These are phyloP conservation scores for Meloe dianella DNA, from an alignment of 2,888 invertebrate species.

Conservation along the genomic window DNA sequence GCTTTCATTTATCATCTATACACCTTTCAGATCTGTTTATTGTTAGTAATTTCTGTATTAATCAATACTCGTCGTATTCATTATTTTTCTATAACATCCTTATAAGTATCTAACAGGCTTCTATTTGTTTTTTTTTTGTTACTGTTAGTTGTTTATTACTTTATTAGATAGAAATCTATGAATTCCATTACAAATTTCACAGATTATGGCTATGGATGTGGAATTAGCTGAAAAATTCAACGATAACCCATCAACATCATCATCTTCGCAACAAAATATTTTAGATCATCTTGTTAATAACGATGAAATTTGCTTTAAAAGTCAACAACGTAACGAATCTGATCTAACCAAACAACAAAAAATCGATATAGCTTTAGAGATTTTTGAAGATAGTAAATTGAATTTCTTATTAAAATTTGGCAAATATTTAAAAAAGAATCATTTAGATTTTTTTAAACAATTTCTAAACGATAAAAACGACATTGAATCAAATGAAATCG, in stretches of 20 bases:
- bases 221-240: slow-evolving; percentile 17
- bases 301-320: slow-evolving; percentile 75
- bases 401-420: slow-evolving; percentile 82
- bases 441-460: slow-evolving; percentile 73
- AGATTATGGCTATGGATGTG: slow-evolving; percentile 29
- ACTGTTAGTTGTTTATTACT: slow-evolving; percentile 3
- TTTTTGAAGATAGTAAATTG: slow-evolving; percentile 70
- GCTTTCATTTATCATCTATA: no score
- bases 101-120: slow-evolving; percentile 5
- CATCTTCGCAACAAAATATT: slow-evolving; percentile 60
- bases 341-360: slow-evolving; percentile 76
- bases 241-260: slow-evolving; percentile 15
- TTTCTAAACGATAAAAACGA: slow-evolving; percentile 42
- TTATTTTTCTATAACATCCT: not conserved
- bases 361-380: slow-evolving; percentile 67
- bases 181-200: slow-evolving; percentile 18
- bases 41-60: no score
- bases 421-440: slow-evolving; percentile 69
- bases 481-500: slow-evolving; percentile 64
- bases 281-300: slow-evolving; percentile 68
- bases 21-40: no score
- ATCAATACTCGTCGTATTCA: not conserved
- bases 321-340: slow-evolving; percentile 79
- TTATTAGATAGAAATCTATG: slow-evolving; percentile 12
- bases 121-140: not conserved